Conservation (phyloP, 2,888 invertebrate species). For the Timandra comae region DNA sequence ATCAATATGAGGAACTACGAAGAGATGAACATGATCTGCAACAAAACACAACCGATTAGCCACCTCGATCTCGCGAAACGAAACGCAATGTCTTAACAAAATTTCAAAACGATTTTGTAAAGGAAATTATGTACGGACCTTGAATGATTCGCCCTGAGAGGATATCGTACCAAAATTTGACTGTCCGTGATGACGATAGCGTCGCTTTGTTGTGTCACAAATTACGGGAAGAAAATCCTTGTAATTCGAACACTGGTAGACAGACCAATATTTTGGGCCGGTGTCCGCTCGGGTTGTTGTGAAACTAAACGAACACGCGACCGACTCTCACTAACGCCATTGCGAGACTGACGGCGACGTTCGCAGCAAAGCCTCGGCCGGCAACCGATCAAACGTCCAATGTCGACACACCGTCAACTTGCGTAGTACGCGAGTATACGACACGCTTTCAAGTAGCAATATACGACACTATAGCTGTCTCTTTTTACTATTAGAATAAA, state of each 20-base stretch:
- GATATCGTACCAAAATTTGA: conserved; percentile 78
- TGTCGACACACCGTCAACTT: conserved; percentile 75
- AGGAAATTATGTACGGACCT: conserved; percentile 75
- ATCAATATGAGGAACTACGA: conserved; percentile 66
- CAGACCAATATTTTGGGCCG: conserved; percentile 78
- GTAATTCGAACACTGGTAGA: conserved; percentile 71
- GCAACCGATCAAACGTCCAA: conserved; percentile 74
- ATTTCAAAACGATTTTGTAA: conserved; percentile 62
- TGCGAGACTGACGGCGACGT: conserved; percentile 67
- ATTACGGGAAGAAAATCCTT: conserved; percentile 63
- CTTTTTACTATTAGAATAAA: conserved; percentile 34
- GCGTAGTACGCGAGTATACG: conserved; percentile 71
- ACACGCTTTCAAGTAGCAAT: conserved; percentile 49
- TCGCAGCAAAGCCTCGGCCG: conserved; percentile 62
- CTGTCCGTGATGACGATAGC: conserved; percentile 66
- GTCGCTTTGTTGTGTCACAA: conserved; percentile 51
- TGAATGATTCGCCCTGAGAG: conserved; percentile 75
- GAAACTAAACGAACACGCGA: conserved; percentile 70
- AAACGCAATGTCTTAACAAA: conserved; percentile 54
- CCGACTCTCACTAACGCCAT: conserved; percentile 70
- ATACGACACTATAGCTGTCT: conserved; percentile 33
- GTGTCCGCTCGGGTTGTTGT: conserved; percentile 74
- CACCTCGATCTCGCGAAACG: conserved; percentile 30
- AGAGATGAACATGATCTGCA: conserved; percentile 75
- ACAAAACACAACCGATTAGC: conserved; percentile 53